Base-by-base conservation (phyloP, 2,113 vertebrate genomes). In the Terrapene triunguis region DNA sequence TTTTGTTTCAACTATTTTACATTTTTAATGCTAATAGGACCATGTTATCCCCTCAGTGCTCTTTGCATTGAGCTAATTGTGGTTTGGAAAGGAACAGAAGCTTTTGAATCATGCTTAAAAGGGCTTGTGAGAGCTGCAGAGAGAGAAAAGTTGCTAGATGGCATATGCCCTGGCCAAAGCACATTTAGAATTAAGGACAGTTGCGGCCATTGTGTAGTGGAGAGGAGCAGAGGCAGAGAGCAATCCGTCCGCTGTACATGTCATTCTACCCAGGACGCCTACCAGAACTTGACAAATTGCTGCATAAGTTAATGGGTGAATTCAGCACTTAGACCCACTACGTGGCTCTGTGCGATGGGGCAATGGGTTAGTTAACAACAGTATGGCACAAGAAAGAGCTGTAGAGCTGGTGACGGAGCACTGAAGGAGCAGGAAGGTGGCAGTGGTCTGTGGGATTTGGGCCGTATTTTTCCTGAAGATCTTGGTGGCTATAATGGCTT, bases 61-160 rank as follows among this genome's bases (percentile, higher is more conserved):
- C 50, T 85, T 50, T 87, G 16, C 12, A 81, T 79, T n/a, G 2
- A 82, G 24, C 47, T 78, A 76, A 1, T 54, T 85, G 69, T 87
- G 14, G 13, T 86, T 95, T 92, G 55, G 53, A 86, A 88, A 24
- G 53, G 47, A 93, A 55, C 12, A 38, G 51, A 88, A 89, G 5
- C 16, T 0, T 0, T 29, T 80, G 59, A 51, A 76, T 44, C 44
- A 86, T 1, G 2, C 47, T 87, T 48, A 44, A 13, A 6, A 38
- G 69, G 38, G 42, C 72, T 76, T 11, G 42, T 44, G 72, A 24
- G 38, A 76, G 24, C 72, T 76, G 38, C 38, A 74, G n/a, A 78
- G 19, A 91, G 83, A n/a, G 32, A 91, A 44, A 22, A 5, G 38
- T 91, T 35, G 1, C 7, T 14, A 92, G 4, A 10, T 89, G 24